Conservation (phyloP, 2,888 invertebrate species). For the Drosophila nr. perissopoda region DNA sequence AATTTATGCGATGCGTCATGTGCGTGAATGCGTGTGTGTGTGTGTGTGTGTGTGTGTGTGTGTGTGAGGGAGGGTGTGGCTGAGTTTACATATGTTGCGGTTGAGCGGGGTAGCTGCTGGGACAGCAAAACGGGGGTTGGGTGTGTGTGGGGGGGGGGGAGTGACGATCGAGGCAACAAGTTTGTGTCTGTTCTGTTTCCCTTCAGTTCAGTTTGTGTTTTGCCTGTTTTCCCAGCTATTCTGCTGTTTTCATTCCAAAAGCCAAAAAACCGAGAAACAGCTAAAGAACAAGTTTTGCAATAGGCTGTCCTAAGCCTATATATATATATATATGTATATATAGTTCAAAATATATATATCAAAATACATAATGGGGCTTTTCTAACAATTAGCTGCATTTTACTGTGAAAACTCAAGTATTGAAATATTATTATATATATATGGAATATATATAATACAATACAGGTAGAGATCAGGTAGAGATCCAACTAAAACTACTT, state of each 20-base stretch:
- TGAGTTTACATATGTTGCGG: constrained; percentile 34
- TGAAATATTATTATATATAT: neutral
- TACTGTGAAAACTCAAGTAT: neutral
- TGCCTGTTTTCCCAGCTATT: neutral
- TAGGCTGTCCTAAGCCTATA: neutral
- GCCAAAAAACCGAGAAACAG: neutral
- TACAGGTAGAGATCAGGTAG: neutral
- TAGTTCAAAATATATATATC: too few relatives aligned
- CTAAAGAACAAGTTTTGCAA: neutral
- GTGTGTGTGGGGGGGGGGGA: neutral
- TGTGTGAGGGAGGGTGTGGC: constrained; percentile 42
- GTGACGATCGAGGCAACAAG: constrained; percentile 49
- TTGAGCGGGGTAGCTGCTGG: constrained; percentile 10
- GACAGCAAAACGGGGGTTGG: too few relatives aligned
- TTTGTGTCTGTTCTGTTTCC: neutral
- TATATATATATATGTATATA: neutral
- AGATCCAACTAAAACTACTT: too few relatives aligned
- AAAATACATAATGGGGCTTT: neutral
- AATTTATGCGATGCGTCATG: constrained; percentile 77
- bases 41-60: constrained; percentile 36
- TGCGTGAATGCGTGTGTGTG: constrained; percentile 33
- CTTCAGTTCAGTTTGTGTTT: neutral
- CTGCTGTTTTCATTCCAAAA: neutral
- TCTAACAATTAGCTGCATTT: neutral
- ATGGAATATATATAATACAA: neutral